Base-by-base conservation (phyloP, 2,888 invertebrate genomes). In the Anodontia alba region DNA sequence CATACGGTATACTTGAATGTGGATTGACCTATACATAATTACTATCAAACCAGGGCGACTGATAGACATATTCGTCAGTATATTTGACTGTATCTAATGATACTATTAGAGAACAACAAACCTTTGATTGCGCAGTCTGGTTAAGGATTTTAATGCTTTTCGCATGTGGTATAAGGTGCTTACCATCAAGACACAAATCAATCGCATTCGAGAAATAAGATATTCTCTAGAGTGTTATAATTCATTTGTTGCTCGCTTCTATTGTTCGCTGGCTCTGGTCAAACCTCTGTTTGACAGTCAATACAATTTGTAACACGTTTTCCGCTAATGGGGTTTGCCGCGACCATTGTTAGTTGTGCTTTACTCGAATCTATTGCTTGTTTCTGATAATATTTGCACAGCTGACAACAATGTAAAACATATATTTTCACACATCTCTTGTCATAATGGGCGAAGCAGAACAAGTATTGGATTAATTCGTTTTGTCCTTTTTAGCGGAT, bases 321-420 rank as follows among this genome's bases (percentile, higher is more conserved):
- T 20, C 20, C 20, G 62, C 33, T 62, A 62, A 62, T 62, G 33
- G 62, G 33, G 31, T 62, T 62, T 62, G 3, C 62, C 1, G 10
- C 33, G 33, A 20, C 26, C 33, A 62, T 62, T 62, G 62, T 62
- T 33, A 12, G 12, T 33, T 23, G 62, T 62, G 62, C 29, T 62
- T 62, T 33, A 29, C 62, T 62, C 29, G 2, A 62, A 29, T 62
- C 29, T 62, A 62, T 15, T 33, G 20, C 62, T 62, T 12, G 33
- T 33, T 33, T 62, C 62, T 62, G 29, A 33, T 33, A 62, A 17
- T 62, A 33, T 62, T 62, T 31, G 23, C 29, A 33, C 62, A 62
- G 62, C 62, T 62, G 62, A 62, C n/a, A 20, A 62, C 62, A 62
- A 62, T 62, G 62, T 62, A 62, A 62, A 62, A 62, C 62, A 62